Conservation (phyloP, 2,797 vertebrate species). For the Sebastes kiyomatsui region DNA sequence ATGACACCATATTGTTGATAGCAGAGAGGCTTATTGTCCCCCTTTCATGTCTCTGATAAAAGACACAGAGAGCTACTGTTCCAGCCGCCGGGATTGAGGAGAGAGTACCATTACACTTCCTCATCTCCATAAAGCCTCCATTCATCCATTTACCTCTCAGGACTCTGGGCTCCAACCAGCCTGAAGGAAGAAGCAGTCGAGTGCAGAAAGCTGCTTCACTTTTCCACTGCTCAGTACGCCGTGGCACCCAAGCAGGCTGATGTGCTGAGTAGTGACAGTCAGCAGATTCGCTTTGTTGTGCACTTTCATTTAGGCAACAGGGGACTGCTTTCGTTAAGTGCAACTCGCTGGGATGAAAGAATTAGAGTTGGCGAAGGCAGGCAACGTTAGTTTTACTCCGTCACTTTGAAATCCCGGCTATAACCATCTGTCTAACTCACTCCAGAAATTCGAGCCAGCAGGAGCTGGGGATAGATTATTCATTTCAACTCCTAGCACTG, state of each 20-base stretch:
- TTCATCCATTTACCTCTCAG: slow-evolving; percentile 83
- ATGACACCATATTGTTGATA: slow-evolving; percentile 84
- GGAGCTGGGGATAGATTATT: slow-evolving; percentile 63
- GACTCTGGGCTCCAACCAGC: slow-evolving; percentile 69
- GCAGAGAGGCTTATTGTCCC: slow-evolving; percentile 81
- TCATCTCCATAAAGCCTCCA: slow-evolving; percentile 82
- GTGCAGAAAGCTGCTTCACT: slow-evolving; percentile 74
- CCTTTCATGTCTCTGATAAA: slow-evolving; percentile 81
- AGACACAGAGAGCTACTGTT: slow-evolving; percentile 82
- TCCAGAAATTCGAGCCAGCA: slow-evolving; percentile 66
- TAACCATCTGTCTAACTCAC: slow-evolving; percentile 82
- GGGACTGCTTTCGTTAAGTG: slow-evolving; percentile 78
- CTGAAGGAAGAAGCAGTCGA: slow-evolving; percentile 74
- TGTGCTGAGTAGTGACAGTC: slow-evolving; percentile 79
- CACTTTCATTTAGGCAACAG: slow-evolving; percentile 82
- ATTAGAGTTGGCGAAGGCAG: slow-evolving; percentile 74
- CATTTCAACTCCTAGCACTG: slow-evolving; percentile 43
- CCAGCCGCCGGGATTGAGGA: slow-evolving; percentile 72
- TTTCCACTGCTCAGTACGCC: slow-evolving; percentile 45
- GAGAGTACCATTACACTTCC: slow-evolving; percentile 79
- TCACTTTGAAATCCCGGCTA: slow-evolving; percentile 78
- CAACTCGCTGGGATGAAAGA: slow-evolving; percentile 81
- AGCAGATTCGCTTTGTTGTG: slow-evolving; percentile 79
- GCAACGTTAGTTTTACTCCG: slow-evolving; percentile 74
- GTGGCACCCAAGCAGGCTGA: slow-evolving; percentile 70